These are phyloP conservation scores for Hypanus sabinus DNA, from an alignment of 2,113 vertebrate genomes.

Conservation along the genomic window DNA sequence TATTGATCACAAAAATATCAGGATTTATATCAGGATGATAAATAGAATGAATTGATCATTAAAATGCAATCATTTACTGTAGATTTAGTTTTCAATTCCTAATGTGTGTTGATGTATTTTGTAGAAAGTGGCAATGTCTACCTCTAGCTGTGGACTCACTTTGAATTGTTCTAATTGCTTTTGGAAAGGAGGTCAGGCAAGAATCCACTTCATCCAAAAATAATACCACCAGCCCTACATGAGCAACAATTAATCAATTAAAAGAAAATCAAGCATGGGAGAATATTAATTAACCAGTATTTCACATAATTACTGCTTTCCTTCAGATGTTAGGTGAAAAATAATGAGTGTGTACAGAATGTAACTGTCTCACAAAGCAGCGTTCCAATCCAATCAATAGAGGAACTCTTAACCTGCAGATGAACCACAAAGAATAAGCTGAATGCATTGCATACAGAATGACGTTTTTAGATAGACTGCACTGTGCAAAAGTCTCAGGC, in stretches of 20 bases:
- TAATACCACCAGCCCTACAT: not conserved
- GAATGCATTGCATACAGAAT: not conserved
- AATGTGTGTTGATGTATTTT: not conserved
- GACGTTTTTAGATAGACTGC: not conserved
- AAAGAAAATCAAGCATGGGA: slow-evolving; percentile 15
- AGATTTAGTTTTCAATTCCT: not conserved
- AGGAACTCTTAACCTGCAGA: slow-evolving; percentile 18
- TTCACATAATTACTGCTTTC: not conserved
- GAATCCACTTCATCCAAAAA: not conserved
- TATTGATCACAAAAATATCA: not conserved
- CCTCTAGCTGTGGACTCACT: not conserved
- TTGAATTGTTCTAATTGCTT: slow-evolving; percentile 11
- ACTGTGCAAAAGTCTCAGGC: no score
- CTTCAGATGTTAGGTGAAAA: not conserved
- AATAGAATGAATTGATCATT: slow-evolving; percentile 21
- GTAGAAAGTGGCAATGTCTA: not conserved
- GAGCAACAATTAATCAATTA: slow-evolving; percentile 37
- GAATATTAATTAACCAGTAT: slow-evolving; percentile 26
- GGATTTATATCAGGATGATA: not conserved
- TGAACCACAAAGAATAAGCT: slow-evolving; percentile 8
- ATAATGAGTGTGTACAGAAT: slow-evolving; percentile 6
- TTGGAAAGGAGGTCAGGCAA: slow-evolving; percentile 30
- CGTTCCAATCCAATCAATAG: slow-evolving; percentile 27
- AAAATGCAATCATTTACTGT: not conserved
- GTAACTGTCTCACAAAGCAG: slow-evolving; percentile 26